Base-by-base conservation (phyloP, 2,888 invertebrate species). In the Automeris io region DNA sequence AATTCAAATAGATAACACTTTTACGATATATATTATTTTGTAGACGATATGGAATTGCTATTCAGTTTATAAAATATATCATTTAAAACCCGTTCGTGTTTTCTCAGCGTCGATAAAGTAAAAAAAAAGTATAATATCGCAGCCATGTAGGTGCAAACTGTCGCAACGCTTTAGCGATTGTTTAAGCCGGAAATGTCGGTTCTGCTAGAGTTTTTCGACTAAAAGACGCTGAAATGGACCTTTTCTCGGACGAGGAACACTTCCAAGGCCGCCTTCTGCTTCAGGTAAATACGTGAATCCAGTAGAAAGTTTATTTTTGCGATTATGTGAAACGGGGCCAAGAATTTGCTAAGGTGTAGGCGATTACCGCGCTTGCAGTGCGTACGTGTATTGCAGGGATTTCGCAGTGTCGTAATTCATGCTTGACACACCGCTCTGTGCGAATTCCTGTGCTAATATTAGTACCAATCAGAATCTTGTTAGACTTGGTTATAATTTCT, bases 251-350 rank as follows among this genome's bases (percentile, higher is more conserved):
- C 57, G 93, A 93, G 56, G 93, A 93, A 61, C 90, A 93, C 69
- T 94, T 93, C 67, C 92, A 92, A 45, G 94, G 94, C 4, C 90
- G 93, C 35, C 78, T 94, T 34, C 74, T 94, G 40, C 94, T 94
- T 56, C 94, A 94, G 88, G 92, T 91, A 70, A 36, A 39, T n/a
- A n/a, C n/a, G n/a, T n/a, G n/a, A n/a, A n/a, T n/a, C n/a, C n/a
- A n/a, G n/a, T n/a, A n/a, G n/a, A n/a, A n/a, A n/a, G n/a, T n/a
- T n/a, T n/a, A n/a, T n/a, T n/a, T n/a, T n/a, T n/a, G n/a, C n/a
- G n/a, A n/a, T n/a, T n/a, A n/a, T n/a, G n/a, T n/a, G n/a, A n/a
- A n/a, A n/a, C n/a, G n/a, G n/a, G n/a, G n/a, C n/a, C n/a, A n/a
- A n/a, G n/a, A n/a, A n/a, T n/a, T n/a, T n/a, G n/a, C n/a, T n/a